Evolutionary conservation across 2,797 vertebrate species (phyloP), one percentile per base, ranked within the genome.

Genomic region (Chromobotia macracanthus): DNA sequence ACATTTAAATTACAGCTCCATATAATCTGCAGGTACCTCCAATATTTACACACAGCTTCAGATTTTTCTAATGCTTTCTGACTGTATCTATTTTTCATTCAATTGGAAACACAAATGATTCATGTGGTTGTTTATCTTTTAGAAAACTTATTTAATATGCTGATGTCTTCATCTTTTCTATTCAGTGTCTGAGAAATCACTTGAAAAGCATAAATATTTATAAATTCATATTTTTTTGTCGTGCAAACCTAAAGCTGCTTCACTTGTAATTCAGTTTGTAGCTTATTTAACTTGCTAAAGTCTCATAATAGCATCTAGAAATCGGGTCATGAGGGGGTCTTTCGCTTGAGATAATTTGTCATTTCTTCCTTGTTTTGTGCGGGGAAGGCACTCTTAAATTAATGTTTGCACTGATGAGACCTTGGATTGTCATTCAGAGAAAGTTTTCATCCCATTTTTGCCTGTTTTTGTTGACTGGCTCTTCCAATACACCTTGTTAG

Each of bases 351-450:
- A 56, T 56, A 53, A 12, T 65, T 31, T 31, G 16, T 46, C 31
- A 16, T 60, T n/a, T 21, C 11, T 41, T 72, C 1, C 31, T 44
- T 70, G 60, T 77, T 73, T 53, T 35, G 18, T 63, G 55, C 18
- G 10, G 13, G 31, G 66, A 67, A 38, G 41, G 75, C 51, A 41
- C 66, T 75, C 63, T 68, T 74, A 75, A 60, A 61, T 41, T 12
- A 75, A 48, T 80, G 50, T 75, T 73, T 80, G 71, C 41, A 19
- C 41, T 60, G 31, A 61, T 76, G 60, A 80, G 79, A 61, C 61
- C 73, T 80, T 83, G 67, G 60, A 61, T 71, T 67, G 68, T 80
- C 73, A 63, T 72, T 72, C 56, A 69, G 25, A 18, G 71, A 21
- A 5, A 2, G 55, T 69, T 75, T 71, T 73, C 58, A 73, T 69